These are phyloP conservation scores for Bradypodion pumilum DNA, from an alignment of 2,797 vertebrate species.

Conservation along the genomic window DNA sequence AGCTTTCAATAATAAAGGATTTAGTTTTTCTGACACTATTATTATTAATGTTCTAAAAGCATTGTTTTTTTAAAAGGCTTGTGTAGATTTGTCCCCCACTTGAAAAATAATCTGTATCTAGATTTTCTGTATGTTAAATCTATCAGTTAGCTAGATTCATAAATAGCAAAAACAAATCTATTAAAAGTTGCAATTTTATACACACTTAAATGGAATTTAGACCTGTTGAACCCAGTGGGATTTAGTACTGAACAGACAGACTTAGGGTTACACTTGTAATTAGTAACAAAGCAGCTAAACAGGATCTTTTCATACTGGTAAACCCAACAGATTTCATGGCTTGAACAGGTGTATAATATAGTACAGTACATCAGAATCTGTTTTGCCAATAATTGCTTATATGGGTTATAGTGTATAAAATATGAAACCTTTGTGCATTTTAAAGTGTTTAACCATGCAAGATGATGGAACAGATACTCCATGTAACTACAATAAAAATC, in stretches of 20 bases:
- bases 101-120: conserved; percentile 26
- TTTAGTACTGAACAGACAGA: not conserved
- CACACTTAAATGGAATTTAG: not conserved
- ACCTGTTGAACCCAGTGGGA: not conserved
- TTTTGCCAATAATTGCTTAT: conserved; percentile 52
- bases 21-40: not conserved
- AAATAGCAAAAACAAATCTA: not conserved
- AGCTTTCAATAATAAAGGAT: not conserved
- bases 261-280: not conserved
- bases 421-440: conserved; percentile 59
- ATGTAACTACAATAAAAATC: conserved; percentile 56
- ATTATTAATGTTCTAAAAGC: conserved; percentile 22
- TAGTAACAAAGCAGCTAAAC: conserved; percentile 30
- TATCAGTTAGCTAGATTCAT: not conserved
- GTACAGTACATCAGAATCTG: conserved; percentile 44
- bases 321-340: conserved; percentile 18
- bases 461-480: conserved; percentile 51
- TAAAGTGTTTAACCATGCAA: conserved; percentile 53
- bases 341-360: conserved; percentile 14
- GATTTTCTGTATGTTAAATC: not conserved
- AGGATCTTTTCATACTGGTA: conserved; percentile 20
- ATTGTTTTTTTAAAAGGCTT: not conserved
- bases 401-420: conserved; percentile 49
- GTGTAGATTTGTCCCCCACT: conserved; percentile 14
- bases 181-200: not conserved